Evolutionary conservation across 2,888 invertebrate genomes (phyloP), one percentile per base, ranked within the genome.

Genomic region (Kryphioiulus occultus): DNA sequence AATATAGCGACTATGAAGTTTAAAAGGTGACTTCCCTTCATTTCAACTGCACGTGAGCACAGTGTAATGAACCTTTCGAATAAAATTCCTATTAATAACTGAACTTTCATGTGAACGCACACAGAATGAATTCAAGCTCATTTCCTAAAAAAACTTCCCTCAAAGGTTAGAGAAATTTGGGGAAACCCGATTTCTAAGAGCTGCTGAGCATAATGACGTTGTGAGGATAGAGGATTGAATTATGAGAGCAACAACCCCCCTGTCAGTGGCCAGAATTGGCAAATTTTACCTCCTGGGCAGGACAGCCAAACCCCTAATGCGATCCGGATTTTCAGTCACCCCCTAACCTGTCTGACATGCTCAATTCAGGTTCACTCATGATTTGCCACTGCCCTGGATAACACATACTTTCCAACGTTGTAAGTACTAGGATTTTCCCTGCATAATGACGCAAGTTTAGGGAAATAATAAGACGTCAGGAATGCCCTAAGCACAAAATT

Each of bases 331-430:
- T 0, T n/a, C n/a, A 53, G 19, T n/a, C 17, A 4, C 26, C 30
- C 78, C 78, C 78, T 30, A 30, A 78, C 78, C 68, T 68, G 68
- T 68, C 68, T 26, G 68, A 68, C 68, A 10, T 68, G 68, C n/a
- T 68, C 68, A 68, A n/a, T n/a, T n/a, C 19, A 53, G 68, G 22
- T 68, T 68, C 26, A 26, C 26, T 26, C 22, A 59, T 26, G 19
- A 2, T 7, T n/a, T 68, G 12, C 4, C 26, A 68, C 26, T 68
- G 26, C 26, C 26, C n/a, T 3, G 0, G n/a, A 15, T 53, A 53
- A 68, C 68, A 12, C 68, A 12, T 26, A 68, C 68, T 12, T n/a
- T 26, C 1, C 59, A 68, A 26, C 68, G 68, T 26, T 7, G 68
- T 26, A 26, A 7, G 68, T 7, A 26, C 26, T 68, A 68, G 68